Evolutionary conservation across 2,888 invertebrate species (phyloP).

Genomic region (Caradrina clavipalpis): DNA sequence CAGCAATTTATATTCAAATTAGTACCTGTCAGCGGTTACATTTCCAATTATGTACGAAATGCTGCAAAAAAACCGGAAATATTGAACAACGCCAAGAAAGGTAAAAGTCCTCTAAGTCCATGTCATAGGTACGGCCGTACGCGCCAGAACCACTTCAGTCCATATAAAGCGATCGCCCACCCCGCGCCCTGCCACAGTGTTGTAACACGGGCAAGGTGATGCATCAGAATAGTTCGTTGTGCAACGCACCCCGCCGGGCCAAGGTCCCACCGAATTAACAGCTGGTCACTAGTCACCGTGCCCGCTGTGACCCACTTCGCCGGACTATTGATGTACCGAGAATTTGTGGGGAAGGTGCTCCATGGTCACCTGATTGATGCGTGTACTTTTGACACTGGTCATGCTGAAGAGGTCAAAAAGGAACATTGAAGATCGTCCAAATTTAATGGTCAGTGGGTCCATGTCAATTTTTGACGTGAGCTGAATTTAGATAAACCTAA

Average conservation of each 20-base stretch:
- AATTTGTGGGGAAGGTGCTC: slow-evolving; percentile 13
- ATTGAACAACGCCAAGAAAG: background rate
- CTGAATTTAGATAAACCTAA: no score
- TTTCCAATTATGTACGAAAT: no score
- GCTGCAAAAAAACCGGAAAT: no score
- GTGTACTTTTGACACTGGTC: background rate
- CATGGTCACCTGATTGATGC: slow-evolving; percentile 24
- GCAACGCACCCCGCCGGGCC: slow-evolving; percentile 78
- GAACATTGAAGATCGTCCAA: no score
- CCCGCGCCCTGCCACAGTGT: slow-evolving; percentile 49
- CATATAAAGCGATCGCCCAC: slow-evolving; percentile 37
- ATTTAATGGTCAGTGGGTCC: no score
- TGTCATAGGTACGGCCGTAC: no score
- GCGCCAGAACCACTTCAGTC: background rate
- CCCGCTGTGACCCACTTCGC: slow-evolving; percentile 64
- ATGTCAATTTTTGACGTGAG: no score
- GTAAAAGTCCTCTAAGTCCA: background rate
- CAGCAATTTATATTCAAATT: background rate
- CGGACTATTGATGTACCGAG: slow-evolving; percentile 32
- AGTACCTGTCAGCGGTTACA: no score
- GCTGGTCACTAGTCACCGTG: slow-evolving; percentile 58
- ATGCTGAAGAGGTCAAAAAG: background rate
- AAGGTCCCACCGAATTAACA: slow-evolving; percentile 74
- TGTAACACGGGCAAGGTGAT: slow-evolving; percentile 75
- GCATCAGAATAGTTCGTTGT: slow-evolving; percentile 82